Conservation (phyloP, 2,888 invertebrate genomes). For the Teinopalpus imperialis region DNA sequence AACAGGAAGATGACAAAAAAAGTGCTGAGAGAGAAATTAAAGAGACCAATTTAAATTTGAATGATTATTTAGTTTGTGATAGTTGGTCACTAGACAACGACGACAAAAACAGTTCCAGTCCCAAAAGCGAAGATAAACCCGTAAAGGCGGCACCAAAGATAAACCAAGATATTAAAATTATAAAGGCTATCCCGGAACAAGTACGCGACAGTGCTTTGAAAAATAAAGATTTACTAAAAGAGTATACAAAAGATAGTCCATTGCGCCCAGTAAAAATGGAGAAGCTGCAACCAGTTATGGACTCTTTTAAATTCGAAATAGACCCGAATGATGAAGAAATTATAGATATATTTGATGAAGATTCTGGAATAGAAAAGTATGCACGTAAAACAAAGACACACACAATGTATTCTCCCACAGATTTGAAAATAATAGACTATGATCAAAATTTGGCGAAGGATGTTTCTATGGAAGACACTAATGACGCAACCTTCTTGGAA, state of each 20-base stretch:
- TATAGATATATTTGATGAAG: slow-evolving; percentile 61
- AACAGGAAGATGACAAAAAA: slow-evolving; percentile 30
- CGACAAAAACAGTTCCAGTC: slow-evolving; percentile 56
- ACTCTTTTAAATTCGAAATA: slow-evolving; percentile 69
- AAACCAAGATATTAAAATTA: slow-evolving; percentile 30
- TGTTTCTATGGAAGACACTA: slow-evolving; percentile 50
- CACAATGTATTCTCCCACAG: slow-evolving; percentile 46
- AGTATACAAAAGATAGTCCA: slow-evolving; percentile 29
- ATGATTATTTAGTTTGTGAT: slow-evolving; percentile 71
- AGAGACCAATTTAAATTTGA: slow-evolving; percentile 64
- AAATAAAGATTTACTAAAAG: slow-evolving; percentile 33
- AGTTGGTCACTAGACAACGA: slow-evolving; percentile 76
- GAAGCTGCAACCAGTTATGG: slow-evolving; percentile 65
- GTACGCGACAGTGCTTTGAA: slow-evolving; percentile 37
- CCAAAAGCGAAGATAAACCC: slow-evolving; percentile 44
- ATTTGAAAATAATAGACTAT: slow-evolving; percentile 46
- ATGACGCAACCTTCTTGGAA: slow-evolving; percentile 68
- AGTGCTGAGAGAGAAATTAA: slow-evolving; percentile 43
- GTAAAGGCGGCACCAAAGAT: slow-evolving; percentile 33
- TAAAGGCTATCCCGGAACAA: slow-evolving; percentile 40
- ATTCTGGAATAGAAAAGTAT: slow-evolving; percentile 44
- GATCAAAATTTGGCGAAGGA: slow-evolving; percentile 48
- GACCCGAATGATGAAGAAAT: slow-evolving; percentile 60
- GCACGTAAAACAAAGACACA: slow-evolving; percentile 41
- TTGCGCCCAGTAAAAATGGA: slow-evolving; percentile 41